A percentile compares a stretch with the other conserved stretches of the same genome.
phyloP scores from a whole-genome alignment of 1,140 invertebrate species.

The Brachionus rubens region DNA sequence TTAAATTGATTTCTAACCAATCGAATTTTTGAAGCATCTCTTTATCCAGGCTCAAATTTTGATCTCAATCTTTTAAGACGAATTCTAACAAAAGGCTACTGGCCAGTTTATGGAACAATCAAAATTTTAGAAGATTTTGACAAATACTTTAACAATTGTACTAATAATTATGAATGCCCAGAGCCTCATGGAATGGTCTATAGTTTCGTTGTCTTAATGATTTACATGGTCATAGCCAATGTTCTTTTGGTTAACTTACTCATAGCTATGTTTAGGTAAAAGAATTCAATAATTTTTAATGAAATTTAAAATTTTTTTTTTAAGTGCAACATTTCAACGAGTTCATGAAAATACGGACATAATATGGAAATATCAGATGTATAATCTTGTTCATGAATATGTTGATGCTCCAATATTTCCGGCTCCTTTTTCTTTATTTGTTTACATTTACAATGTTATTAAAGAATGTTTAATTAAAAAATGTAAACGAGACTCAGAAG shows the following conservation, averaged over 20 bases:
- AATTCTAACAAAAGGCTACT: slow-evolving; percentile 56
- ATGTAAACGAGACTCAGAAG: background rate
- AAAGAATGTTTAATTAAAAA: background rate
- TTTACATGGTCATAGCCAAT: slow-evolving; percentile 55
- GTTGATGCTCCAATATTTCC: slow-evolving; percentile 21
- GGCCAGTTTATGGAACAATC: slow-evolving; percentile 58
- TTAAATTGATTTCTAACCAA: background rate
- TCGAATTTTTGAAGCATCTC: slow-evolving; percentile 48
- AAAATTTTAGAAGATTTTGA: slow-evolving; percentile 55
- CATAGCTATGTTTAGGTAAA: slow-evolving; percentile 59
- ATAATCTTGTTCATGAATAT: slow-evolving; percentile 18
- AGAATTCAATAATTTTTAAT: background rate
- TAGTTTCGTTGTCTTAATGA: slow-evolving; percentile 51
- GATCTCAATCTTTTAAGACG: slow-evolving; percentile 51
- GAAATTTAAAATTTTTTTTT: background rate
- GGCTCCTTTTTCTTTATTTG: background rate
- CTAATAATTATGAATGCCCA: slow-evolving; percentile 48
- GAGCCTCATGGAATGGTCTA: slow-evolving; percentile 48
- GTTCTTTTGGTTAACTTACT: slow-evolving; percentile 56
- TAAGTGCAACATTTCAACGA: slow-evolving; percentile 41
- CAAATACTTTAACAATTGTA: slow-evolving; percentile 29
- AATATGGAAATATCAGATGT: slow-evolving; percentile 33
- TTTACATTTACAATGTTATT: background rate
- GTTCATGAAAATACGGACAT: slow-evolving; percentile 31
- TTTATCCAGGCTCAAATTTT: slow-evolving; percentile 52